These are phyloP conservation scores for Luidia sarsii DNA, from an alignment of 53 echinoderm and acorn worm genomes.

Conservation along the genomic window DNA sequence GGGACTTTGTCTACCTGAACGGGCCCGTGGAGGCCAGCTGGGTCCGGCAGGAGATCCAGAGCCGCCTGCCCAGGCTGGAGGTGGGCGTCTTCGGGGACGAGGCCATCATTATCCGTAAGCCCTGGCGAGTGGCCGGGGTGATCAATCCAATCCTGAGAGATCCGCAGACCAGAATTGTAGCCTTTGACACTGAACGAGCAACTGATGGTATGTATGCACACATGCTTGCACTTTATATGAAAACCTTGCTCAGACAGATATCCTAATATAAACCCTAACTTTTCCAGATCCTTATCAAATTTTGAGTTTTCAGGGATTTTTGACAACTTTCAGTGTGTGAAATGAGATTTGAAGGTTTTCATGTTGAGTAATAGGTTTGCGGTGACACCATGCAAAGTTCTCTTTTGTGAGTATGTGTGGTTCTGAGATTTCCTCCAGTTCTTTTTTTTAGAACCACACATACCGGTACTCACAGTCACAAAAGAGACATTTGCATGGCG, in stretches of 20 bases:
- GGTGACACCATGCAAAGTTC: too few species aligned
- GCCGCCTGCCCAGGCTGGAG: conserved; percentile 5
- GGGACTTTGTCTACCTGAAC: conserved; percentile 15
- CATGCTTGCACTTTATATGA: neutral
- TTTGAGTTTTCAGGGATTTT: neutral
- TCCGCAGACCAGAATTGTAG: neutral
- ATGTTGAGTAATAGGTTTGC: too few species aligned
- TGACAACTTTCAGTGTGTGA: too few species aligned
- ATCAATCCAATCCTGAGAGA: conserved; percentile 35
- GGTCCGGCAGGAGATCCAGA: conserved; percentile 9
- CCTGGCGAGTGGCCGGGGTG: conserved; percentile 7
- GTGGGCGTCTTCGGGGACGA: conserved; percentile 17
- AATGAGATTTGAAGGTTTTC: too few species aligned
- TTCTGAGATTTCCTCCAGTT: too few species aligned
- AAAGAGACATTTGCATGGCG: too few species aligned
- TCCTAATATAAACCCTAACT: too few species aligned
- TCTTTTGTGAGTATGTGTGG: too few species aligned
- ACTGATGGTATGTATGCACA: neutral
- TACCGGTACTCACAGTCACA: too few species aligned
- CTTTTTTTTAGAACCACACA: too few species aligned
- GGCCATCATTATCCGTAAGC: conserved; percentile 17
- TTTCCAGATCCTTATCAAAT: too few species aligned
- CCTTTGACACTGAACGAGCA: conserved; percentile 44
- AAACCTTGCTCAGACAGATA: neutral
- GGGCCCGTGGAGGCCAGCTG: neutral